phyloP scores from a whole-genome alignment of 2,113 vertebrate species.

The Hydrochoerus hydrochaeris region DNA sequence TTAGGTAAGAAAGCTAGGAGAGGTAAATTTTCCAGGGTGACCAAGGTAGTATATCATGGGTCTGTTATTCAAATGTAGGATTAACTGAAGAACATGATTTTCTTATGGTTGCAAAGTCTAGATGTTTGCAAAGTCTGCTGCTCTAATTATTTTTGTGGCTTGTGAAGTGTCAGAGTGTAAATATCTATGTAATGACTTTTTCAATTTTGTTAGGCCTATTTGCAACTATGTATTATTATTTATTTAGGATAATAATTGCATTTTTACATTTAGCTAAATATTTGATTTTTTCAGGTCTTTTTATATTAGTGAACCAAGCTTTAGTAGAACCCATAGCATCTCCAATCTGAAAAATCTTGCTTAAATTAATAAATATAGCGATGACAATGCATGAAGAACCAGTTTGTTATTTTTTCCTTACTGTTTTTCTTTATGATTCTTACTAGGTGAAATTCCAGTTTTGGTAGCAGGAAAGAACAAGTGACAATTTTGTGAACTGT shows the following conservation, averaged over 20 bases:
- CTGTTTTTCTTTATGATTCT: constrained; percentile 25
- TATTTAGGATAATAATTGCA: constrained; percentile 50
- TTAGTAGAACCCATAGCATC: not conserved
- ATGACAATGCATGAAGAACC: not conserved
- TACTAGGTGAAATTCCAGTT: constrained; percentile 16
- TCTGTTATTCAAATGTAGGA: not conserved
- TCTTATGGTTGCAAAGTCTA: not conserved
- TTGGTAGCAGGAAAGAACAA: not conserved
- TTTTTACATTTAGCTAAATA: constrained; percentile 52
- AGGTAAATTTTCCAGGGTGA: not conserved
- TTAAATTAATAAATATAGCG: not conserved
- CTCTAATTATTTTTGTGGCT: constrained; percentile 43
- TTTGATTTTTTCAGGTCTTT: constrained; percentile 50
- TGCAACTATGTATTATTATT: constrained; percentile 23
- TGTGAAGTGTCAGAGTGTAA: not conserved
- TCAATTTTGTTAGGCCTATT: constrained; percentile 33
- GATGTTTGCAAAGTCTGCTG: not conserved
- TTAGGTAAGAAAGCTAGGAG: not conserved
- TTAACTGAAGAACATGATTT: not conserved
- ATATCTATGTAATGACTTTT: not conserved
- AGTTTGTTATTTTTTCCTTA: not conserved
- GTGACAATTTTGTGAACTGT: constrained; percentile 50
- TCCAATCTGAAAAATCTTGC: constrained; percentile 33
- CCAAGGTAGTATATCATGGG: not conserved
- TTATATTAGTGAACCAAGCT: not conserved